A percentile compares a stretch with the other conserved stretches of the same genome.
phyloP scores from a whole-genome alignment of 2,113 vertebrate genomes.

The Pseudopodoces humilis region DNA sequence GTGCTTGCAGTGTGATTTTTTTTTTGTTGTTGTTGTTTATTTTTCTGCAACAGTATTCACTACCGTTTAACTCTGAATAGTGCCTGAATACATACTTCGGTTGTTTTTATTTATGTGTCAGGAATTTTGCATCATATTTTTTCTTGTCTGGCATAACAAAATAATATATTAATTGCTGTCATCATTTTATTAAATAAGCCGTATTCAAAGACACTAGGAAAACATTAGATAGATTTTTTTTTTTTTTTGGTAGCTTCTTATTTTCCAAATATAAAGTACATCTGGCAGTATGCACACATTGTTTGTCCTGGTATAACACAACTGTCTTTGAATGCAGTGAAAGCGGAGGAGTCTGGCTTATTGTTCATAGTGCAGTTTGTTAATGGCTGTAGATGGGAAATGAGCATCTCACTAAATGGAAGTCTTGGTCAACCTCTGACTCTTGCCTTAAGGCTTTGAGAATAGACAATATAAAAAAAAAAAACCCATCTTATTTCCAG shows the following conservation, averaged over 20 bases:
- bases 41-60: background rate
- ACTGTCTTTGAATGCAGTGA: conserved; percentile 22
- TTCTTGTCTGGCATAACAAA: conserved; percentile 13
- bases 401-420: conserved; percentile 75
- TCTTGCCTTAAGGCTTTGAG: conserved; percentile 74
- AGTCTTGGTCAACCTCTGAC: conserved; percentile 75
- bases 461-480: conserved; percentile 74
- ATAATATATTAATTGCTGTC: background rate
- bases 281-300: background rate
- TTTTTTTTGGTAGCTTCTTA: background rate
- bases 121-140: background rate
- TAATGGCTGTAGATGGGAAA: conserved; percentile 73
- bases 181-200: background rate
- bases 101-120: background rate
- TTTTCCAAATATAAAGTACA: background rate
- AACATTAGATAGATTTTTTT: background rate
- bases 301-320: conserved; percentile 39
- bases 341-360: conserved; percentile 53
- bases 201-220: background rate
- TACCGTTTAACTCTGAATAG: conserved; percentile 1
- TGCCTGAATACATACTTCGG: background rate
- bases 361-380: conserved; percentile 39
- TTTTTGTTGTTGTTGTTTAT: background rate
- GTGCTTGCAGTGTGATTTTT: background rate
- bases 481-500: conserved; percentile 73